Base-by-base conservation (phyloP, 2,888 invertebrate genomes). In the Nesidiocoris tenuis region DNA sequence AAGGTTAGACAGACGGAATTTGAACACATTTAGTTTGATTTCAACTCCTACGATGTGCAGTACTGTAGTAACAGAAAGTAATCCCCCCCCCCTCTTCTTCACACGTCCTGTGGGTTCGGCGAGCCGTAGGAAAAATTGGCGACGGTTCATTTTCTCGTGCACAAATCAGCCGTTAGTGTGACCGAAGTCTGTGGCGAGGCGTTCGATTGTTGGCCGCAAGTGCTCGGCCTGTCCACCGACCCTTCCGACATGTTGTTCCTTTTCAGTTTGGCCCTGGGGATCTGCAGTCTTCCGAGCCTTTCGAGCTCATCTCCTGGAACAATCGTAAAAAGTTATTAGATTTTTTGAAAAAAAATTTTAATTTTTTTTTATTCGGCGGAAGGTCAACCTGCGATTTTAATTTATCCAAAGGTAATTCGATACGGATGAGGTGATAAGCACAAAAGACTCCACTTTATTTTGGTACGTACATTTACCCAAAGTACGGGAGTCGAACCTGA, bases 41-140 rank as follows among this genome's bases (percentile, higher is more conserved):
- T 19, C 59, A 5, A 5, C 59, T 19, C 59, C n/a, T 0, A n/a
- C 63, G 78, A 75, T 78, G 78, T 78, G 77, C 77, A 77, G 74
- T 78, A 77, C 77, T 78, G 78, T 78, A 78, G 78, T 78, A 78
- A 78, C 61, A 75, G 75, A 72, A 72, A 72, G 39, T 61, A 54
- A 61, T 59, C 59, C 70, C 23, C 59, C 59, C 70, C 23, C 56
- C 57, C 56, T 67, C 55, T 23, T 54, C 57, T n/a, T 22, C 25
- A n/a, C 63, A 24, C 25, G 16, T 23, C 63, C 63, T 7, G 63
- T n/a, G 23, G 23, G 5, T n/a, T 9, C 21, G 23, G 1, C 63
- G 23, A 17, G 63, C 25, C n/a, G 64, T 65, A 65, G 65, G 59
- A 3, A 59, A 54, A 12, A 12, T 54, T 7, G n/a, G n/a, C n/a